Percentiles rank a stretch among this genome's conserved stretches.
These are phyloP conservation scores for Esox masquinongy DNA, from an alignment of 2,797 vertebrate genomes.

Conservation along the genomic window DNA sequence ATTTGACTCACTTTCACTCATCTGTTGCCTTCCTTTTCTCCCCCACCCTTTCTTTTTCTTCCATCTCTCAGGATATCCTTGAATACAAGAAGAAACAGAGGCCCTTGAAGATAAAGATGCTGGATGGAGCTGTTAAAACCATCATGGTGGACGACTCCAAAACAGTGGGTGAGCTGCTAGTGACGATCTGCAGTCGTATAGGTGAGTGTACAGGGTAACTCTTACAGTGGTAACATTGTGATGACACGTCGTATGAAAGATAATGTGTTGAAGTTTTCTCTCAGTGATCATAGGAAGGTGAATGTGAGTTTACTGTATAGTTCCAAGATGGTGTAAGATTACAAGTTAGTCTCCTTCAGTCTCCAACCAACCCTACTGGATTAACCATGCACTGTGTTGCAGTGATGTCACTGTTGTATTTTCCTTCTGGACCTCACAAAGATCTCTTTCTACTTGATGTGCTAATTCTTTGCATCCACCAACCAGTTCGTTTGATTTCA, in stretches of 20 bases:
- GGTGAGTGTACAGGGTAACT: slow-evolving; percentile 64
- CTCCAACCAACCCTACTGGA: no score
- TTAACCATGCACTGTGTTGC: no score
- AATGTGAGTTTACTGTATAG: background rate
- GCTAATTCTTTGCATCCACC: no score
- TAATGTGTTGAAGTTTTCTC: background rate
- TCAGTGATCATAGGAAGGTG: background rate
- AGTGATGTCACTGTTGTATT: no score
- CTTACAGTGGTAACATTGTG: background rate
- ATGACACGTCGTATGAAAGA: background rate
- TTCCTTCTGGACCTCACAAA: no score
- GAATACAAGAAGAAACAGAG: slow-evolving; percentile 99
- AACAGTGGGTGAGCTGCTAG: slow-evolving; percentile 95
- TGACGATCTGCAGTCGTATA: slow-evolving; percentile 98
- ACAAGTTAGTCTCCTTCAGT: no score
- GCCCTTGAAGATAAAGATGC: slow-evolving; percentile 98
- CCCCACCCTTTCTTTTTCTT: slow-evolving; percentile 7
- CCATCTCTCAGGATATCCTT: slow-evolving; percentile 82
- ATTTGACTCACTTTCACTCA: background rate
- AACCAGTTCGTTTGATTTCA: no score
- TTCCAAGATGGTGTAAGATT: no score
- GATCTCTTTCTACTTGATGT: no score
- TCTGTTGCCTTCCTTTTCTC: background rate
- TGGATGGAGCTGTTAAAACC: slow-evolving; percentile 95
- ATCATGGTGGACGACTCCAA: slow-evolving; percentile 99